These are phyloP conservation scores for Pachypanchax playfairii DNA, from an alignment of 2,113 vertebrate genomes.

Conservation along the genomic window DNA sequence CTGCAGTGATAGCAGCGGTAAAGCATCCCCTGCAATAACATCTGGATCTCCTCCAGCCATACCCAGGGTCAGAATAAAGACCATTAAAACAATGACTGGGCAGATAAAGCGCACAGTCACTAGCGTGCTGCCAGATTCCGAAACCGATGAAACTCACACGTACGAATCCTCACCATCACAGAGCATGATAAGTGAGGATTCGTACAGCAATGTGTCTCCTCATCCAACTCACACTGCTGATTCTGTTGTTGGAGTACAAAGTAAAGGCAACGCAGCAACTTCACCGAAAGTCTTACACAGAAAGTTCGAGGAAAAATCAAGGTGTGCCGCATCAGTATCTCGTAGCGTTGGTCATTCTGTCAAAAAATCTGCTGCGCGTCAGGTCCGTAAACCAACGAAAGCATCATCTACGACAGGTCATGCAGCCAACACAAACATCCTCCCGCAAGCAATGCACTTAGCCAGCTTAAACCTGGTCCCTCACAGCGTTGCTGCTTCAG, in stretches of 20 bases:
- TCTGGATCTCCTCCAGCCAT: conserved; percentile 90
- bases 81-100: conserved; percentile 94
- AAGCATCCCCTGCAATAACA: conserved; percentile 87
- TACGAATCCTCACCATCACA: conserved; percentile 84
- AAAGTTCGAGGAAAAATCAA: conserved; percentile 60
- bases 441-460: conserved; percentile 94
- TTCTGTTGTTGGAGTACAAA: conserved; percentile 48
- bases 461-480: conserved; percentile 97
- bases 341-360: conserved; percentile 57
- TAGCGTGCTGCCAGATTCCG: conserved; percentile 88
- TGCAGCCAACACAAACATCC: conserved; percentile 75
- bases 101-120: conserved; percentile 95
- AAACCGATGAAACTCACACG: conserved; percentile 85
- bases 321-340: conserved; percentile 58
- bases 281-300: conserved; percentile 58
- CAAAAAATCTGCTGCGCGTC: conserved; percentile 67
- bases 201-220: conserved; percentile 65
- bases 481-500: conserved; percentile 92
- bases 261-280: conserved; percentile 40
- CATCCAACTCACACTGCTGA: conserved; percentile 62
- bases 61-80: conserved; percentile 96
- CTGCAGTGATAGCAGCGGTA: conserved; percentile 91
- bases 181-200: conserved; percentile 81
- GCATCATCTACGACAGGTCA: conserved; percentile 37
- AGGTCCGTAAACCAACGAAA: conserved; percentile 73